Percentiles rank a stretch among this genome's conserved stretches.
phyloP scores from a whole-genome alignment of 92 coral and sea anemone species.

The Parazoanthus swiftii region DNA sequence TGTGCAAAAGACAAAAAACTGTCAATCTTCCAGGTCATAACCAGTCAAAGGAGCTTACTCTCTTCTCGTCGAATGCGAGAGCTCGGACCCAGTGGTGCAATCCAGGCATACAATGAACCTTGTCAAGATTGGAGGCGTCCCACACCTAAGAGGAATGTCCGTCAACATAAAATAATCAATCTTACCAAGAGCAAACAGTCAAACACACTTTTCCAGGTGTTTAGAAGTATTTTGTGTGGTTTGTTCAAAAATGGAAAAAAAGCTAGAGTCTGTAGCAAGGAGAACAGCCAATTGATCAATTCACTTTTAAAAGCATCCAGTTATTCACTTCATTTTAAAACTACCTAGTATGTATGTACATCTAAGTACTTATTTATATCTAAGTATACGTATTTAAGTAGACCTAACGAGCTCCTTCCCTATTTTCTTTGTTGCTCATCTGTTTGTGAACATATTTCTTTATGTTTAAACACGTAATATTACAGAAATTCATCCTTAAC shows the following conservation, averaged over 20 bases:
- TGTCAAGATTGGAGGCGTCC: constrained; percentile 80
- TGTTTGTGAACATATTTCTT: too few relatives aligned
- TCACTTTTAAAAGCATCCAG: too few relatives aligned
- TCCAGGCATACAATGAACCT: constrained; percentile 79
- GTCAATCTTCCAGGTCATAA: not conserved
- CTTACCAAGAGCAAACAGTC: not conserved
- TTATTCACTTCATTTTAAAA: too few relatives aligned
- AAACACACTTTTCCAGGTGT: not conserved
- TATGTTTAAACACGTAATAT: too few relatives aligned
- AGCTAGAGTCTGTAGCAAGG: not conserved
- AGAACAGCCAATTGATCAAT: not conserved
- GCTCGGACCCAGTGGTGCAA: constrained; percentile 99
- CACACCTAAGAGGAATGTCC: constrained; percentile 63
- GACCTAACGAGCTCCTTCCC: too few relatives aligned
- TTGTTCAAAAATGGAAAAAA: not conserved
- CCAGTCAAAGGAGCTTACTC: constrained; percentile 56
- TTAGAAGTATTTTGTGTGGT: not conserved
- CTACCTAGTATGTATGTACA: too few relatives aligned
- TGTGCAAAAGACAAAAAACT: not conserved
- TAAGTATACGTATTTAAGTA: too few relatives aligned
- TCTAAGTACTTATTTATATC: too few relatives aligned
- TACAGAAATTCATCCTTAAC: too few relatives aligned
- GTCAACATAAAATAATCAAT: not conserved
- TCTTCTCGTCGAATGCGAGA: constrained; percentile 82
- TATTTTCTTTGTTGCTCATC: too few relatives aligned